Percentiles rank a stretch among this genome's conserved stretches.
Evolutionary conservation across 2,888 invertebrate genomes (phyloP).

Genomic region (Pristionchus mayeri): DNA sequence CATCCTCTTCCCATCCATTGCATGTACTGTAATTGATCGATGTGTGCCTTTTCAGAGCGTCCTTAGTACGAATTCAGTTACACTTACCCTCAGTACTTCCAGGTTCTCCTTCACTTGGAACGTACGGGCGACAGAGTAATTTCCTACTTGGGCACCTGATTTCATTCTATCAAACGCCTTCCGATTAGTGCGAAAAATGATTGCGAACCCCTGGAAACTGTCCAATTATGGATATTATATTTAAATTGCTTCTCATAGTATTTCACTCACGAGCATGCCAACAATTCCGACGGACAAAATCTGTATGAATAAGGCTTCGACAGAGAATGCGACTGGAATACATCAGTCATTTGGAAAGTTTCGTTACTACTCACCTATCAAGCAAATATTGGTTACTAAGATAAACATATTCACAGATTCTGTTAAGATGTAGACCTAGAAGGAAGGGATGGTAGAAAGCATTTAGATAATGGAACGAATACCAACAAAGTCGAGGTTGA

Average conservation of each 20-base stretch:
- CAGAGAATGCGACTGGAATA: not conserved
- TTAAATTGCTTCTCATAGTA: not conserved
- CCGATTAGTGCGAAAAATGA: not conserved
- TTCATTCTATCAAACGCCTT: not conserved
- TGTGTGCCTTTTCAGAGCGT: too few relatives aligned
- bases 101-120: not conserved
- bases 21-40: conserved; percentile 18
- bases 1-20: conserved; percentile 14
- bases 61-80: not conserved
- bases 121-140: not conserved
- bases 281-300: not conserved
- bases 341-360: too few relatives aligned
- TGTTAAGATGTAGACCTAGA: not conserved
- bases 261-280: not conserved
- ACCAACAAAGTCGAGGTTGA: not conserved
- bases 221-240: not conserved
- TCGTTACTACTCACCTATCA: not conserved
- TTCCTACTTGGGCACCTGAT: not conserved
- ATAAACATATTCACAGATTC: not conserved
- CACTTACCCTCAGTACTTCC: not conserved
- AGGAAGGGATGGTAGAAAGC: not conserved
- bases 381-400: not conserved
- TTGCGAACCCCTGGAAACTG: not conserved
- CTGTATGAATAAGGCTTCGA: not conserved
- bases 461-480: too few relatives aligned